These are phyloP conservation scores for Cotesia glomerata DNA, from an alignment of 1,140 invertebrate genomes.

Conservation along the genomic window DNA sequence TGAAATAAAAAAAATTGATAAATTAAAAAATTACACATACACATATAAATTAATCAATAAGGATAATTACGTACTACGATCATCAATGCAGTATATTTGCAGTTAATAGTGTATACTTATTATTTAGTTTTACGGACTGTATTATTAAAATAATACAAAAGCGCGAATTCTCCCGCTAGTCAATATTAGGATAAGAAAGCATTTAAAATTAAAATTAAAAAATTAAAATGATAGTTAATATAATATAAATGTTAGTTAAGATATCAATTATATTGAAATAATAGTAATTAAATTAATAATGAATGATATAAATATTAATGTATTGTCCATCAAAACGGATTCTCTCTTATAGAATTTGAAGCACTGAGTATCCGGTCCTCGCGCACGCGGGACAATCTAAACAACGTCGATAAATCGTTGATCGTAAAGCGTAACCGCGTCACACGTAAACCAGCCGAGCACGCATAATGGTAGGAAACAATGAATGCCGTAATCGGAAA, in stretches of 20 bases:
- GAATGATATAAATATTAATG: not conserved
- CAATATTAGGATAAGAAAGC: constrained; percentile 59
- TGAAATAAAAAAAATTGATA: not conserved
- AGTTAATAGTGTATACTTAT: not conserved
- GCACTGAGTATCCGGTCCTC: not conserved
- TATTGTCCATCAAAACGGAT: constrained; percentile 25
- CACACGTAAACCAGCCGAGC: constrained; percentile 62
- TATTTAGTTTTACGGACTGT: constrained; percentile 19
- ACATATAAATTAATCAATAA: not conserved
- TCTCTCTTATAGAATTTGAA: not conserved
- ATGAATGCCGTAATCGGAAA: constrained; percentile 66
- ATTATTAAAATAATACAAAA: constrained; percentile 4
- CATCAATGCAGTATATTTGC: not conserved
- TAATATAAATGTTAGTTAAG: constrained; percentile 40
- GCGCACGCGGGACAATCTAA: constrained; percentile 35
- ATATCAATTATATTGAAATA: not conserved
- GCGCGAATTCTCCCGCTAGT: constrained; percentile 58
- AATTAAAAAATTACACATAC: not conserved
- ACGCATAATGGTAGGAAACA: constrained; percentile 66
- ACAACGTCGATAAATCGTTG: constrained; percentile 58
- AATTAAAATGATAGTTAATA: not conserved
- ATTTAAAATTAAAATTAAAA: constrained; percentile 1
- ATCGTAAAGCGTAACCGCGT: constrained; percentile 61
- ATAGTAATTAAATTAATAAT: not conserved
- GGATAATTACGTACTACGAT: not conserved